A percentile compares a stretch with the other conserved stretches of the same genome.
Conservation (phyloP, 2,113 vertebrate species). For the Indicator maculatus region DNA sequence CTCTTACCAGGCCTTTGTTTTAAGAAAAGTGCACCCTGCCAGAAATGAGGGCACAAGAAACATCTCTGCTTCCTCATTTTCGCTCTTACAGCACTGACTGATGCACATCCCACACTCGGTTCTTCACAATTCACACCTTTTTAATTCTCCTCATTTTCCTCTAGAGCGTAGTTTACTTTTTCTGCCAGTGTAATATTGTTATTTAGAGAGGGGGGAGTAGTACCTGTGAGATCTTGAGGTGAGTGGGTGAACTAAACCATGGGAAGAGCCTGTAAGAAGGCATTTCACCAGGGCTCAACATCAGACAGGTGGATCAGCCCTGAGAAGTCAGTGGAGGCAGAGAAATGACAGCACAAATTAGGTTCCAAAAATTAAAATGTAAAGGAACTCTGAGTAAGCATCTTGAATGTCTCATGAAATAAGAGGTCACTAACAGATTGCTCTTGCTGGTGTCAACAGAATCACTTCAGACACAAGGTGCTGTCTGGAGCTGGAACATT, state of each 20-base stretch:
- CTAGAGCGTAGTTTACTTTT: neutral
- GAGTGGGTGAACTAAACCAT: neutral
- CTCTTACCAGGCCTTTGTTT: neutral
- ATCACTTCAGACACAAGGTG: neutral
- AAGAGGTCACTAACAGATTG: conserved; percentile 25
- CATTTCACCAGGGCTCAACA: neutral
- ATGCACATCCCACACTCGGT: neutral
- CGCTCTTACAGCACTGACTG: neutral
- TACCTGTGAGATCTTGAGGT: neutral
- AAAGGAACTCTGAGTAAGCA: conserved; percentile 21
- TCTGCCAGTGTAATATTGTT: neutral
- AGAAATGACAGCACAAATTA: conserved; percentile 18
- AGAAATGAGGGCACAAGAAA: neutral
- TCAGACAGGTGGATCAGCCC: neutral
- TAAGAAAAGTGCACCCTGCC: neutral
- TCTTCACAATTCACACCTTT: neutral
- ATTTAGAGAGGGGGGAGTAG: neutral
- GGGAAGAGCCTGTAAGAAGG: neutral
- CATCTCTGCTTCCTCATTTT: neutral
- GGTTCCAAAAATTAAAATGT: conserved; percentile 13
- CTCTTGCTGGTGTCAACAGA: neutral
- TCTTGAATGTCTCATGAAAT: conserved; percentile 22
- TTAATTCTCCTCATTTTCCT: neutral
- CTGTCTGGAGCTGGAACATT: neutral
- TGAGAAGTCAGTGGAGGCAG: neutral